Evolutionary conservation across 2,888 invertebrate genomes (phyloP), one percentile per base, ranked within the genome.

Genomic region (Linnaemya vulpina): DNA sequence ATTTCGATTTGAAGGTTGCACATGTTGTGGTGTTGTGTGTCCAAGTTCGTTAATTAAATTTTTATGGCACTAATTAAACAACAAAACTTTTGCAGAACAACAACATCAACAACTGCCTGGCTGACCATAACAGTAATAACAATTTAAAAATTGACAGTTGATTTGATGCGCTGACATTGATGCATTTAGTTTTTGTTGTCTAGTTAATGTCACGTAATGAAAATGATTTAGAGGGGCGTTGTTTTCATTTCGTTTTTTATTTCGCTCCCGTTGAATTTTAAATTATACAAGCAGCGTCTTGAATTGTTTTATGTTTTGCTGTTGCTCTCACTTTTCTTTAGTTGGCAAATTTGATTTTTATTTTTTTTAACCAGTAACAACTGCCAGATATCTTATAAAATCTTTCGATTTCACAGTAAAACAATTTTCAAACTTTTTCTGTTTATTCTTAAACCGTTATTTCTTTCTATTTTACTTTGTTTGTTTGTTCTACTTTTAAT

Each of bases 241-340:
- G 74, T 74, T 81, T 77, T 40, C 51, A 13, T 67, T 75, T 63
- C 13, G 35, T 60, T 73, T 40, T 30, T 30, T 30, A 30, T 30
- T 49, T 70, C 43, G 60, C 22, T 78, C 40, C 53, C 60, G 38
- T 60, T 78, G 35, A n/a, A 15, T 75, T 83, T 76, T 17, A 25
- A 80, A 74, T 80, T 79, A 79, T 75, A 55, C 75, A 71, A 82
- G 71, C 62, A 60, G 22, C 43, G 35, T 60, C 63, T 74, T 60
- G 20, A 60, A 71, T 65, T 35, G 46, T 74, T 35, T 38, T 75
- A 3, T 30, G 20, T 51, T 65, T 62, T 35, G 10, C 43, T 62
- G 60, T 74, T 60, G 11, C n/a, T 20, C 35, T 73, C 53, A 11
- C 70, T 58, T 73, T 62, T 35, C 11, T 38, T 38, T 20, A 10